Conservation (phyloP, 2,797 vertebrate species). For the Characodon lateralis region DNA sequence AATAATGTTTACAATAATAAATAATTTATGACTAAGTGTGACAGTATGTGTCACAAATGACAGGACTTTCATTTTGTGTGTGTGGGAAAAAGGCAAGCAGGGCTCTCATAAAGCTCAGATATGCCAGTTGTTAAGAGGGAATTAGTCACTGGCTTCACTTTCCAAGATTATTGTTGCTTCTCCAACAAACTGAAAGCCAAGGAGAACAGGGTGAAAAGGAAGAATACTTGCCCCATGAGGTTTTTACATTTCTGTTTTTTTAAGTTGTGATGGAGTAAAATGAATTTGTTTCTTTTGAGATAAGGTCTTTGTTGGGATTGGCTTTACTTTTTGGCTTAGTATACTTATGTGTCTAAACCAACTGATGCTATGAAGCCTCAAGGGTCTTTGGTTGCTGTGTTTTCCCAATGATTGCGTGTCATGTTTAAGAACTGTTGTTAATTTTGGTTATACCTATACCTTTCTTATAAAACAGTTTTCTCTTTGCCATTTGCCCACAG, state of each 20-base stretch:
- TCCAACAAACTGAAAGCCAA: slow-evolving; percentile 49
- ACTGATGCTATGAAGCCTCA: neutral
- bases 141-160: slow-evolving; percentile 33
- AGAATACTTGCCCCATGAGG: slow-evolving; percentile 36
- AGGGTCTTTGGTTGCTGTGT: neutral
- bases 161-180: slow-evolving; percentile 19
- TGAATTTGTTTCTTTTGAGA: slow-evolving; percentile 16
- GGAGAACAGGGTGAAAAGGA: slow-evolving; percentile 41
- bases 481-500: neutral
- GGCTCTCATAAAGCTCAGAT: slow-evolving; percentile 31
- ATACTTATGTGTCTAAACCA: neutral
- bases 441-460: slow-evolving; percentile 1
- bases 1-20: slow-evolving; percentile 26
- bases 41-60: slow-evolving; percentile 21
- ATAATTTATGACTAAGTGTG: slow-evolving; percentile 12
- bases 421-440: neutral
- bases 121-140: slow-evolving; percentile 26
- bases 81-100: slow-evolving; percentile 48
- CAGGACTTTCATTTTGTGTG: slow-evolving; percentile 20
- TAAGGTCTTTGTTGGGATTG: slow-evolving; percentile 25
- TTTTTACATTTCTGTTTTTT: slow-evolving; percentile 26
- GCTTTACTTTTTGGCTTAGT: neutral
- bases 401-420: neutral
- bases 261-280: slow-evolving; percentile 26
- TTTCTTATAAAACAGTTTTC: neutral